Evolutionary conservation across 2,888 invertebrate species (phyloP), one percentile per base, ranked within the genome.

Genomic region (Microplitis deprimator): DNA sequence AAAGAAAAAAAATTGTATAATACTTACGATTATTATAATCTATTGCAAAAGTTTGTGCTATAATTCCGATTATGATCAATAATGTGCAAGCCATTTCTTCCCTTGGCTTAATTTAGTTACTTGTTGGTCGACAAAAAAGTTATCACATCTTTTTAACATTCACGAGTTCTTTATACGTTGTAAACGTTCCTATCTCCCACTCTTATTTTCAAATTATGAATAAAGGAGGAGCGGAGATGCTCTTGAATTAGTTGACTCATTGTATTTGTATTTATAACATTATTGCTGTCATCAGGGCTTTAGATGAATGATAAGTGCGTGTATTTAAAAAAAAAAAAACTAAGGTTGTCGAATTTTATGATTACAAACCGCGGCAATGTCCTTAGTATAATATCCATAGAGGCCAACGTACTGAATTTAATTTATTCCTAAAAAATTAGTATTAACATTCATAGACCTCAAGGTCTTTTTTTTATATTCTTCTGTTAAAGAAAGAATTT

Each of bases 1-100:
- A 4, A 2, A 29, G 13, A 50, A 50, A 13, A 41, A 50, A 50
- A 50, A 50, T 50, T 13, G 13, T 50, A 61, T 60, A 29, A 61
- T 65, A 88, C 88, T 88, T 79, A 89, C 89, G 80, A 80, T 89
- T 89, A 69, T 82, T 85, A 69, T 83, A 87, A 8, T 83, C 85
- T 20, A 40, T 17, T 75, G 82, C 81, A 68, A 79, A 64, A 13
- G 50, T 71, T 20, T 79, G 78, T 13, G 74, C 5, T 70, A 82
- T 77, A 68, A 80, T 39, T 68, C 72, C 78, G 61, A 77, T 65
- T 64, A 77, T 29, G 29, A 75, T 64, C 16, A 68, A 77, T 29
- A 59, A 64, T 65, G 78, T 65, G 65, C 38, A 41, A 61, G 78
- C 75, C 79, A 81, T 77, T 29, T 73, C 39, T 79, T 75, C 67